These are phyloP conservation scores for Sebastes alutus DNA, from an alignment of 2,797 vertebrate genomes.

Conservation along the genomic window DNA sequence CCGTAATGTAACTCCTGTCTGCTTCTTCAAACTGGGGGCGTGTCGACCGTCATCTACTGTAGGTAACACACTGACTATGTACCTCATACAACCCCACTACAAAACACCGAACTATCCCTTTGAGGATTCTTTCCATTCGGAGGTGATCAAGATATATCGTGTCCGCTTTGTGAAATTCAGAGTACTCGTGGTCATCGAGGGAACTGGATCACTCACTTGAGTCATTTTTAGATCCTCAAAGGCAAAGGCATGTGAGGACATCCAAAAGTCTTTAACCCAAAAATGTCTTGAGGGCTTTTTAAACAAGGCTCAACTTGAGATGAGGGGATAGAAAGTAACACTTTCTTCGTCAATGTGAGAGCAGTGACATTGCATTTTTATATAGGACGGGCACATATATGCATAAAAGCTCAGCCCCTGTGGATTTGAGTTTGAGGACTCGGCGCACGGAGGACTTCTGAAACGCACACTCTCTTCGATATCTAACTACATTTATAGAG, in stretches of 20 bases:
- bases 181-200: background rate
- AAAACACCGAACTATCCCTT: background rate
- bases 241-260: slow-evolving; percentile 8
- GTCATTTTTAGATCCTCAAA: slow-evolving; percentile 17
- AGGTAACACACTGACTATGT: background rate
- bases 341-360: background rate
- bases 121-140: background rate
- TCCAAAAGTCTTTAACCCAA: slow-evolving; percentile 14
- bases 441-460: background rate
- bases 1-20: no score
- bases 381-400: background rate
- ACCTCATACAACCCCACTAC: background rate
- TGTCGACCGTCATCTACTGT: no score
- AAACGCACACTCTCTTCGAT: background rate
- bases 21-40: no score
- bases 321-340: background rate
- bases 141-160: background rate
- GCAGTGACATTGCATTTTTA: slow-evolving; percentile 23
- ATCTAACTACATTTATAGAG: background rate
- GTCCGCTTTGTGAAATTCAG: background rate
- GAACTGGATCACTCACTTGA: background rate
- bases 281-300: slow-evolving; percentile 24
- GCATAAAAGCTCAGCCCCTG: background rate
- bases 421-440: slow-evolving; percentile 1
- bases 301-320: background rate